Base-by-base conservation (phyloP, 2,888 invertebrate genomes). In the Drosophila prolongata region DNA sequence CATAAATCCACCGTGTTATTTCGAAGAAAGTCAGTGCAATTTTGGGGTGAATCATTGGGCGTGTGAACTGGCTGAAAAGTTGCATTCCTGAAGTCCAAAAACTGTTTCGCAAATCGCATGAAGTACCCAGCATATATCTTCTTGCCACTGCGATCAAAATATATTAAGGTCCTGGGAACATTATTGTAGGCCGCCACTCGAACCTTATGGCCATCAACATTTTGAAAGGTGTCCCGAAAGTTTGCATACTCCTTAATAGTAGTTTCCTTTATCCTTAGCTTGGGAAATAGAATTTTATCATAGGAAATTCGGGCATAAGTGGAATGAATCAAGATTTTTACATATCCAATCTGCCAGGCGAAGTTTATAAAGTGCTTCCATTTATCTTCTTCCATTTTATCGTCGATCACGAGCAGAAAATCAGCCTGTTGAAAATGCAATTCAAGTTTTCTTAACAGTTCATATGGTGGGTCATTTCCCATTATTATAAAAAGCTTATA, bases 121-220 rank as follows among this genome's bases (percentile, higher is more conserved):
- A 30, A 61, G 30, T 86, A 88, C 0, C 89, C 82, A 8, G 47
- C 71, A 38, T 67, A 83, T 10, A 88, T 16, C 34, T 0, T 55
- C 14, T 6, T 34, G 0, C 14, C 73, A 30, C 6, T 73, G 52
- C 1, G 6, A 38, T 61, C 30, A 1, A 9, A 19, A 49, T 71
- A 83, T 6, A 88, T 80, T 13, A 88, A 30, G 5, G 65, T 16
- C 2, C 82, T 47, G 1, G 89, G 89, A 0, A 89, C 87, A 68
- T 75, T 62, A 10, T 82, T 88, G 9, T 69, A 77, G 8, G 72
- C 24, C 0, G 75, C 72, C 27, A 82, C 87, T 8, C 80, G 80
- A 1, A 88, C 87, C 34, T 56, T 38, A 43, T 37, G 47, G 2
- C 62, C 71, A 1, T 19, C 10, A 0, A 88, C 30, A 19, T 88